Evolutionary conservation across 2,797 vertebrate species (phyloP), one percentile per base, ranked within the genome.

Genomic region (Orientallactaga sibirica): DNA sequence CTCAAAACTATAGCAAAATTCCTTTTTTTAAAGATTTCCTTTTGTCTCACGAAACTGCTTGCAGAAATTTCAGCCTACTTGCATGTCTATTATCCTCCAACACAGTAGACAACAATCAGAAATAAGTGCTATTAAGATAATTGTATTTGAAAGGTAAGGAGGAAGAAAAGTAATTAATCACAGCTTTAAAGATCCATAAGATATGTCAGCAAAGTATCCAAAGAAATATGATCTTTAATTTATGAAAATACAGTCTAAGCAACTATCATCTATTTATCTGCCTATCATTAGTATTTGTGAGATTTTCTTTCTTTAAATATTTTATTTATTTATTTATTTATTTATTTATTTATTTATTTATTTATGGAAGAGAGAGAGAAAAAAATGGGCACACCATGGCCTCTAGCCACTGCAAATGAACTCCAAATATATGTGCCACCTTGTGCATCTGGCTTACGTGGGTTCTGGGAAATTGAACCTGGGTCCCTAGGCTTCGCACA

Each of bases 141-240:
- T 95, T 95, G 77, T 89, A 70, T 93, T 91, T 94, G 86, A 96
- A 95, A 95, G 41, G 67, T 62, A 95, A 94, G 70, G 75, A 48
- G 70, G 73, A 92, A 76, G 55, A 91, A 61, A 91, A 83, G 29
- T 79, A 91, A 95, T 93, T 94, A 97, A 95, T 94, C 64, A 93
- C 6, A 93, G 67, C 25, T 81, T 88, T 19, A 95, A 66, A 27
- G 16, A 95, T 86, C 33, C 76, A 79, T 67, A 52, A 95, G 33
- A 68, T 43, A 77, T 1, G 10, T 70, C 43, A 73, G 83, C 22
- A 81, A 95, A 94, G 11, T 86, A 83, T 19, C 12, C 58, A 79
- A 29, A 94, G 29, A 92, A 22, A 84, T 15, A 61, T 55, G 16
- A 84, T 41, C 27, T 77, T 79, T 75, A 84, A 92, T 66, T 83